Evolutionary conservation across 2,113 vertebrate species (phyloP).

Genomic region (Tragelaphus imberbis): DNA sequence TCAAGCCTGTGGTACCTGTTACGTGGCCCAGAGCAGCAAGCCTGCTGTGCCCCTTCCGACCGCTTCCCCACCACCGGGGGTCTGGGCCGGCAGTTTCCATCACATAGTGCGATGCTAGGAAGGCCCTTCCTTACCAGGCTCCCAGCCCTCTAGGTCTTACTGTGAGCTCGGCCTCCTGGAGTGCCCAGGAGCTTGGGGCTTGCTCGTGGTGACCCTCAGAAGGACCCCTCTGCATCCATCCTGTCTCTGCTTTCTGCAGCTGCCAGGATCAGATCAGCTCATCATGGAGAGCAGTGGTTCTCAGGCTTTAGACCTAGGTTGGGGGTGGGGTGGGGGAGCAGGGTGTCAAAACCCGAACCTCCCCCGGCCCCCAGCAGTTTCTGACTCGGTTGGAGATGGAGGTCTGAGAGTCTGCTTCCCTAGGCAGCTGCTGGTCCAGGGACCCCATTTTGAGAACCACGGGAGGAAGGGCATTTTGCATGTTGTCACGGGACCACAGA

Average conservation of each 20-base stretch:
- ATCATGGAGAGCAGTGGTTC: background rate
- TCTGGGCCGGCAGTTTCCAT: background rate
- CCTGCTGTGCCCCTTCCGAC: background rate
- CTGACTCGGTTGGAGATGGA: background rate
- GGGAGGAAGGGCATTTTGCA: background rate
- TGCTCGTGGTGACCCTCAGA: background rate
- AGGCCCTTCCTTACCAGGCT: background rate
- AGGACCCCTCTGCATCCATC: background rate
- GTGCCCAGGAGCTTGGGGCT: background rate
- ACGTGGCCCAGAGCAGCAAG: too few species aligned
- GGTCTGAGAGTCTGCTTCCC: background rate
- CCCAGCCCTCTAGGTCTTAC: background rate
- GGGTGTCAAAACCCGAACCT: too few species aligned
- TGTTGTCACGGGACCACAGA: background rate
- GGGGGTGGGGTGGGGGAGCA: background rate
- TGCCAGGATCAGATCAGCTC: background rate
- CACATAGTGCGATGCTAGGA: background rate
- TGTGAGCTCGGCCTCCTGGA: background rate
- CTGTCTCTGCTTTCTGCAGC: background rate
- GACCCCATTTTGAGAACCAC: background rate
- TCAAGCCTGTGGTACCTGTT: background rate
- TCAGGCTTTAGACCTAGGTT: background rate
- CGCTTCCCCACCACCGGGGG: background rate
- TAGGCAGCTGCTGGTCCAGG: background rate
- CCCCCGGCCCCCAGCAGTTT: rapidly evolving